Percentiles rank a stretch among this genome's conserved stretches.
Evolutionary conservation across 2,797 vertebrate species (phyloP).

Genomic region (Arctocebus calabarensis): DNA sequence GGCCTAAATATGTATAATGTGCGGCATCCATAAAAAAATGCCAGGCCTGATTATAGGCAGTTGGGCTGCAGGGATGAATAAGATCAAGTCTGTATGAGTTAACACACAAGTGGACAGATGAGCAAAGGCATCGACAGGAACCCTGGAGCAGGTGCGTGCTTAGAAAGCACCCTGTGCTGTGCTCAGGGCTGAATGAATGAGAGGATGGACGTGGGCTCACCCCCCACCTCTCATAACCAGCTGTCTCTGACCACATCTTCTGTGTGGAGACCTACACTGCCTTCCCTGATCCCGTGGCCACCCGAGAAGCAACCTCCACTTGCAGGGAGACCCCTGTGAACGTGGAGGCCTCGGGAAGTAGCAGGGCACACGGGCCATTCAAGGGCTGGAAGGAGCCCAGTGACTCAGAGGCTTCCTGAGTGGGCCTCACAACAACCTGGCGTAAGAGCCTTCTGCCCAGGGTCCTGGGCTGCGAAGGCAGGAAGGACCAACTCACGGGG

Average conservation of each 20-base stretch:
- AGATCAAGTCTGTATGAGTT: neutral
- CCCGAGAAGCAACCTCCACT: neutral
- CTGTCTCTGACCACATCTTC: neutral
- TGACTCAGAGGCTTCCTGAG: neutral
- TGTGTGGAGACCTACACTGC: neutral
- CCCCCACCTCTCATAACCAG: neutral
- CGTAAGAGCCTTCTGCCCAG: neutral
- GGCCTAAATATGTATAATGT: neutral
- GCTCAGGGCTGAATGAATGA: neutral
- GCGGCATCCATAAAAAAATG: neutral
- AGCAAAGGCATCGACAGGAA: neutral
- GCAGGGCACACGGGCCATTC: neutral
- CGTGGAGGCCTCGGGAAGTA: neutral
- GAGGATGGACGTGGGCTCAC: too few species aligned
- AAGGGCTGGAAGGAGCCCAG: neutral
- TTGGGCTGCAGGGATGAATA: neutral
- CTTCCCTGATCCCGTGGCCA: too few species aligned
- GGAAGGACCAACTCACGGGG: neutral
- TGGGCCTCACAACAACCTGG: neutral
- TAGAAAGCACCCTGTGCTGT: neutral
- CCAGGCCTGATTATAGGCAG: neutral
- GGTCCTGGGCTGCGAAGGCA: neutral
- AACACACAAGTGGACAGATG: neutral
- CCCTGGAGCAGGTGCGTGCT: neutral
- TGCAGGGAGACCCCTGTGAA: neutral